Percentiles rank a stretch among this genome's conserved stretches.
Evolutionary conservation across 2,888 invertebrate genomes (phyloP).

Genomic region (Pharmacophagus antenor): DNA sequence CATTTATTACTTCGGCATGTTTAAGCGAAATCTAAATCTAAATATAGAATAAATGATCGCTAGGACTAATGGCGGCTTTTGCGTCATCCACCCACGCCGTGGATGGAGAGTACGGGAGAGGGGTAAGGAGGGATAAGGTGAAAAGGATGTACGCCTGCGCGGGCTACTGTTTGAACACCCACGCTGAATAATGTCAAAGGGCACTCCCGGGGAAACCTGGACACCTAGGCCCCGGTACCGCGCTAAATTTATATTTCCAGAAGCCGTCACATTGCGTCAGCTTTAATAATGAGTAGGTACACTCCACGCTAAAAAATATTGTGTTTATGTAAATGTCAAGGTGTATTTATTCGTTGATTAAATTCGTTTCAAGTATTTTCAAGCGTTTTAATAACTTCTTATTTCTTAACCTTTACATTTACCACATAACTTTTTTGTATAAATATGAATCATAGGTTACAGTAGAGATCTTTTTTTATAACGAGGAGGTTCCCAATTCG

Average conservation of each 20-base stretch:
- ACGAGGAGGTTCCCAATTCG: no score
- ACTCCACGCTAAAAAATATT: neutral
- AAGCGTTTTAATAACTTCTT: no score
- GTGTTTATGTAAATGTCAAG: neutral
- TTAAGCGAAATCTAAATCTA: constrained; percentile 40
- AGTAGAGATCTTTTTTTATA: no score
- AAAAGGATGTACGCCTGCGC: constrained; percentile 55
- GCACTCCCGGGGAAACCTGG: constrained; percentile 62
- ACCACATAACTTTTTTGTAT: neutral
- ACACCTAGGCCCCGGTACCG: constrained; percentile 50
- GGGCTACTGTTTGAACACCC: constrained; percentile 41
- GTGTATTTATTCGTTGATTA: neutral
- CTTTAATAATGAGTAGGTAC: constrained; percentile 3
- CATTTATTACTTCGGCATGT: constrained; percentile 23
- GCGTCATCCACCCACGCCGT: constrained; percentile 67
- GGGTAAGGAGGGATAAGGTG: constrained; percentile 30
- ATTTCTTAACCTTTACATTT: neutral
- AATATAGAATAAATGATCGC: constrained; percentile 53
- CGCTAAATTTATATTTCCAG: constrained; percentile 56
- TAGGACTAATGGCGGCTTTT: constrained; percentile 49
- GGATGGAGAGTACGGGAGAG: constrained; percentile 38
- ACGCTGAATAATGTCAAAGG: constrained; percentile 69
- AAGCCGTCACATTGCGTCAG: constrained; percentile 19
- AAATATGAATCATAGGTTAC: no score
- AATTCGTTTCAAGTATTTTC: neutral